Base-by-base conservation (phyloP, 1,140 invertebrate genomes). In the Aethina tumida region DNA sequence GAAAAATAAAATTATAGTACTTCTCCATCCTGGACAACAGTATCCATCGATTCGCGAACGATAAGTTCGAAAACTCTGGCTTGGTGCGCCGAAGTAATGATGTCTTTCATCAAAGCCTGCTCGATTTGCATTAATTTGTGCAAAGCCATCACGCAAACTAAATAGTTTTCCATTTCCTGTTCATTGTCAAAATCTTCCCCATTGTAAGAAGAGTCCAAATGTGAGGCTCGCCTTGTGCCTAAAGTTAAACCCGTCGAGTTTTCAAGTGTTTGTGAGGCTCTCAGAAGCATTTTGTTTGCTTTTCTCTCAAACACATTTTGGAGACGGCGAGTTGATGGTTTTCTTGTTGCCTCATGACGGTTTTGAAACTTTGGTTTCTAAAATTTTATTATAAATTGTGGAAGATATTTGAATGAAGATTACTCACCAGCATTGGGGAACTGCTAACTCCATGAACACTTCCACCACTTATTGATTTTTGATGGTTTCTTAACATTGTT, bases 91-190 rank as follows among this genome's bases (percentile, higher is more conserved):
- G 75, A 63, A 9, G 89, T 83, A 53, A 97, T 80, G 17, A 97
- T 84, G 9, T 83, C 81, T 9, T 79, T 72, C 66, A 95, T 81
- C 10, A 91, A 62, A 32, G 77, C 69, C 17, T 84, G 73, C 60
- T 97, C 93, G 54, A 81, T 81, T 55, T 91, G 83, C 69, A 94
- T 87, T 3, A 97, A 67, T 43, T 85, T 81, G 28, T 87, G 79
- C n/a, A 96, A 65, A 5, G 84, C 88, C 19, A 86, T 80, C 1
- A 93, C 76, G 47, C 84, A 74, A n/a, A 84, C 74, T 35, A 92
- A 64, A 63, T 90, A 92, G 53, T 85, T 79, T 52, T 91, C 85
- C 68, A 89, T 81, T 61, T 93, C 88, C 56, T 81, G 77, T 60
- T 88, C 85, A 34, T 81, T 81, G 19, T 79, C 72, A 4, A 68